Base-by-base conservation (phyloP, 2,888 invertebrate species). In the Mythimna pallens region DNA sequence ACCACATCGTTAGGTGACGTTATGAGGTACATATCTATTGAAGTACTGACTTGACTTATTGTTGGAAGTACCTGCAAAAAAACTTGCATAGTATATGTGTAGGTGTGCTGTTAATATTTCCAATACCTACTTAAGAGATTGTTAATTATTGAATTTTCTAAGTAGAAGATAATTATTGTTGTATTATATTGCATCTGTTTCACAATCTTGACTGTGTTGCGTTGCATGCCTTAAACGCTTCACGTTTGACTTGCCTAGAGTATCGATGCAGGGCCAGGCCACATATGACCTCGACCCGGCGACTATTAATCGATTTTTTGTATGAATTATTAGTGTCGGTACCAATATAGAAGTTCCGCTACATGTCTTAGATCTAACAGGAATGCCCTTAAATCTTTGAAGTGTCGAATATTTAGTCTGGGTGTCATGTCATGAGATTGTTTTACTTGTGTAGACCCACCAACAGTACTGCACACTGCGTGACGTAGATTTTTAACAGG, bases 171-270 rank as follows among this genome's bases (percentile, higher is more conserved):
- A 43, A 74, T 76, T 68, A 61, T 76, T 73, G 47, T 47, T 9
- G 68, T 80, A 65, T 72, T 76, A 64, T 70, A 76, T 66, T 83
- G 84, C 83, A 85, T 85, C 80, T 77, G 58, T 64, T 77, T 69
- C 65, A 66, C 62, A 62, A 62, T 76, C 55, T 71, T 52, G 59
- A 75, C 54, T 59, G 50, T 67, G 77, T 75, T 70, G 85, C 85
- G 85, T 73, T 85, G 85, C 85, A 85, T 85, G 85, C 76, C 64
- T 52, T 79, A 57, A 73, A 57, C 78, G 80, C 79, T 59, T 72
- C 66, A 69, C 52, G 59, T 62, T 62, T 73, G 58, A 68, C 54
- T 65, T 54, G 62, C 43, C 63, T 69, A 52, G 62, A 69, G 54
- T 59, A 34, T 65, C 76, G 68, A 64, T 72, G 65, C 76, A 47